Percentiles rank a stretch among this genome's conserved stretches.
Evolutionary conservation across 2,797 vertebrate genomes (phyloP).

Genomic region (Clarias laeviceps): DNA sequence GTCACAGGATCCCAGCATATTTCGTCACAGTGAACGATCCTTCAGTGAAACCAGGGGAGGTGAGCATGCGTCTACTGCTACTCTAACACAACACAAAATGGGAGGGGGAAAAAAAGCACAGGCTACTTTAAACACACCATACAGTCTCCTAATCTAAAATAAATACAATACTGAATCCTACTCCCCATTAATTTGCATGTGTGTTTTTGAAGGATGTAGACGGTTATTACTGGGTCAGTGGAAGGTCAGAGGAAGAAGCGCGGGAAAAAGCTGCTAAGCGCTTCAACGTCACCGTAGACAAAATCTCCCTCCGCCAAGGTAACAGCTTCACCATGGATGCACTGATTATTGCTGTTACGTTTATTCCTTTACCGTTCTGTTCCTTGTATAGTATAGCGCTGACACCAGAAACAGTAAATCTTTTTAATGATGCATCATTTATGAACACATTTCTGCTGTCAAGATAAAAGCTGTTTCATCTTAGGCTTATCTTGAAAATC

Average conservation of each 20-base stretch:
- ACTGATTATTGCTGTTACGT: too few species aligned
- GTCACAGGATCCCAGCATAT: conserved; percentile 91
- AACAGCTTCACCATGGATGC: conserved; percentile 29
- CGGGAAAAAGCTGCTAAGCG: conserved; percentile 81
- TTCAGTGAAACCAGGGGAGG: conserved; percentile 80
- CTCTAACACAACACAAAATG: neutral
- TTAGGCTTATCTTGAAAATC: too few species aligned
- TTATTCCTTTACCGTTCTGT: neutral
- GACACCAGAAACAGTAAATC: neutral
- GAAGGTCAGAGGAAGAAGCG: conserved; percentile 80
- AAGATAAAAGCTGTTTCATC: too few species aligned
- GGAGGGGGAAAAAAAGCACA: neutral
- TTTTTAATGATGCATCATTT: neutral
- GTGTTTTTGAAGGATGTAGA: conserved; percentile 80
- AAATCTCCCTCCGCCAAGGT: conserved; percentile 86
- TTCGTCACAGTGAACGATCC: conserved; percentile 81
- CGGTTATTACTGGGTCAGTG: conserved; percentile 89
- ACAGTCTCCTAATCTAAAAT: neutral
- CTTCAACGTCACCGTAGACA: conserved; percentile 80
- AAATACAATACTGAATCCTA: neutral
- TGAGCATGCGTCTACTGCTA: conserved; percentile 55
- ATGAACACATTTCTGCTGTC: neutral
- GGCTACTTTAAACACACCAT: neutral
- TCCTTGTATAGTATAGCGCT: neutral
- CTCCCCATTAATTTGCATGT: neutral